These are phyloP conservation scores for Megalonaias nervosa DNA, from an alignment of 1,140 invertebrate genomes.

Conservation along the genomic window DNA sequence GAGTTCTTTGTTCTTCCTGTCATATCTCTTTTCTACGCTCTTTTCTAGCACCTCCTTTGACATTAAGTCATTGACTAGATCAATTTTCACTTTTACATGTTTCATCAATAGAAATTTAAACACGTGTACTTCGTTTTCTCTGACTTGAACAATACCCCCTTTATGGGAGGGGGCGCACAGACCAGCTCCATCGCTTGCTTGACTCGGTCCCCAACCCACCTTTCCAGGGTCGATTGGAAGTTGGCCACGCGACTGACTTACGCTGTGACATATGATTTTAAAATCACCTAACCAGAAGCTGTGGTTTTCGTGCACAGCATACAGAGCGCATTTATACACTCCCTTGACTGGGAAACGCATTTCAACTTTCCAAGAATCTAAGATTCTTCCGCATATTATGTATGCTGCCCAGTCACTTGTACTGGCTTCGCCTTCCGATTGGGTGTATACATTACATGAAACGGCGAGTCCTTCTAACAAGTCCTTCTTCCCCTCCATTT, in stretches of 20 bases:
- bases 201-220: slow-evolving; percentile 30
- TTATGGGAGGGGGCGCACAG: slow-evolving; percentile 25
- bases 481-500: slow-evolving; percentile 15
- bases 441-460: too few relatives aligned
- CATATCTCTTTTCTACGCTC: too few relatives aligned
- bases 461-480: background rate
- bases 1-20: background rate
- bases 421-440: too few relatives aligned
- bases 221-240: slow-evolving; percentile 38
- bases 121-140: slow-evolving; percentile 34
- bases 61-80: too few relatives aligned
- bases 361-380: slow-evolving; percentile 28
- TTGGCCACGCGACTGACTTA: slow-evolving; percentile 15
- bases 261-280: slow-evolving; percentile 34
- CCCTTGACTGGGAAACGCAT: slow-evolving; percentile 40
- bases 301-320: slow-evolving; percentile 17
- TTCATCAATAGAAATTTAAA: slow-evolving; percentile 22
- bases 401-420: too few relatives aligned
- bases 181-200: slow-evolving; percentile 12
- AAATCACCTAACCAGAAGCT: slow-evolving; percentile 40
- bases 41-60: too few relatives aligned
- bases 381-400: slow-evolving; percentile 18
- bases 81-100: too few relatives aligned
- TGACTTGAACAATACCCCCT: slow-evolving; percentile 39
- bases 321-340: slow-evolving; percentile 29